Percentiles rank a stretch among this genome's conserved stretches.
Evolutionary conservation across 2,888 invertebrate genomes (phyloP).

Genomic region (Lepas anatifera): DNA sequence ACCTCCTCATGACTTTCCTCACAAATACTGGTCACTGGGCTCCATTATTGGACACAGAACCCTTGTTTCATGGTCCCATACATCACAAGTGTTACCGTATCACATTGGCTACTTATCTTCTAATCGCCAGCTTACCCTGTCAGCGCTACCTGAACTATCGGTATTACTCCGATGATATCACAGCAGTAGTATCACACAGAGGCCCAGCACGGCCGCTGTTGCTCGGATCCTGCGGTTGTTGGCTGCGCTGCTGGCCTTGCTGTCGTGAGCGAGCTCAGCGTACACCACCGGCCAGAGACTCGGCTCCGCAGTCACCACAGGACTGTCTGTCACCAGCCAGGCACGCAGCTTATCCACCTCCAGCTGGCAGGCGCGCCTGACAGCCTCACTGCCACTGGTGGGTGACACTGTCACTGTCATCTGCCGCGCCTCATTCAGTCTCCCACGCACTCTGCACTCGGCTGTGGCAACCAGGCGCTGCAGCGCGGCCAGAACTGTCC

Average conservation of each 20-base stretch:
- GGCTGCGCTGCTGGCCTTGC: not conserved
- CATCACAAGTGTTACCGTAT: too few relatives aligned
- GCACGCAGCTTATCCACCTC: not conserved
- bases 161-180: too few relatives aligned
- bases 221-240: too few relatives aligned
- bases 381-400: not conserved
- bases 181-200: too few relatives aligned
- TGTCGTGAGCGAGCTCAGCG: not conserved
- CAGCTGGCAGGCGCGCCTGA: not conserved
- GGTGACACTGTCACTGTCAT: not conserved
- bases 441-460: not conserved
- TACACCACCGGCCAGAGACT: not conserved
- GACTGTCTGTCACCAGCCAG: not conserved
- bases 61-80: too few relatives aligned
- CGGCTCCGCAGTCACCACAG: not conserved
- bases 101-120: too few relatives aligned
- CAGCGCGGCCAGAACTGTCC: not conserved
- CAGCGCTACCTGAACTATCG: too few relatives aligned
- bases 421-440: not conserved
- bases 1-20: too few relatives aligned
- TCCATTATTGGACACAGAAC: too few relatives aligned
- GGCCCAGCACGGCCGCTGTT: too few relatives aligned
- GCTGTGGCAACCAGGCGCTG: not conserved
- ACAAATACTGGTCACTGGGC: too few relatives aligned
- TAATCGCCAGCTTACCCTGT: too few relatives aligned